These are phyloP conservation scores for Penaeus japonicus DNA, from an alignment of 1,140 invertebrate genomes.

Conservation along the genomic window DNA sequence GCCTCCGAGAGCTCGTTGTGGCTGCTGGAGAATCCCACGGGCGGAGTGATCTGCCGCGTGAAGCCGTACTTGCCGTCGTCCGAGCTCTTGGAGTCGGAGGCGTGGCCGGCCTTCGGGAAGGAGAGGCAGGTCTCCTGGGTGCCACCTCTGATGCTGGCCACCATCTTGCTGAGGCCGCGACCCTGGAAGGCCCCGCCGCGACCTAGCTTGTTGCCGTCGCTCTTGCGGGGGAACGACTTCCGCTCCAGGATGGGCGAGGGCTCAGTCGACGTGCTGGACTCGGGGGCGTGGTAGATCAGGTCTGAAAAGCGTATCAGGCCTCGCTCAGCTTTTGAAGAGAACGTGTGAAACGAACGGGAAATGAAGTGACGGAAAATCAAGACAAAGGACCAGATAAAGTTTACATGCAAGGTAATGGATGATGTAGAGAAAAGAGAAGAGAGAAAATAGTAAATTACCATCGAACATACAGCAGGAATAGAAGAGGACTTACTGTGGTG, in stretches of 20 bases:
- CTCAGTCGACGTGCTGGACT: constrained; percentile 69
- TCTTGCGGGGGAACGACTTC: constrained; percentile 64
- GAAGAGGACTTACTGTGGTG: constrained; percentile 52
- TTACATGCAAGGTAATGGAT: no score
- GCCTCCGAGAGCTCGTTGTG: constrained; percentile 48
- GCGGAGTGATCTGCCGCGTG: constrained; percentile 27
- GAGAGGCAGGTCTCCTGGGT: constrained; percentile 46
- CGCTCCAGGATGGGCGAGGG: constrained; percentile 69
- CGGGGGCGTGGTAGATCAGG: constrained; percentile 68
- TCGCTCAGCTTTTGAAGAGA: background rate
- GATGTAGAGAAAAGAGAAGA: no score
- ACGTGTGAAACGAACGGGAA: no score
- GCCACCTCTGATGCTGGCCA: constrained; percentile 25
- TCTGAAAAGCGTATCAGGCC: constrained; percentile 62
- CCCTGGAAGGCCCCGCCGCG: constrained; percentile 8
- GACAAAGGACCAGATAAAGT: no score
- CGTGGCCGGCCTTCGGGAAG: constrained; percentile 23
- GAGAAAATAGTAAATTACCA: no score
- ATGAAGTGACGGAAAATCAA: no score
- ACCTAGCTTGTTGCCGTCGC: constrained; percentile 35
- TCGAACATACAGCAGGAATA: constrained; percentile 26
- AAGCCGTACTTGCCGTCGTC: constrained; percentile 48
- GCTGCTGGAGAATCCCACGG: constrained; percentile 38
- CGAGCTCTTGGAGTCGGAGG: constrained; percentile 4
- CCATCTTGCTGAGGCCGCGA: constrained; percentile 41